phyloP scores from a whole-genome alignment of 53 echinoderm and acorn worm species.

The Echinometra lucunter region DNA sequence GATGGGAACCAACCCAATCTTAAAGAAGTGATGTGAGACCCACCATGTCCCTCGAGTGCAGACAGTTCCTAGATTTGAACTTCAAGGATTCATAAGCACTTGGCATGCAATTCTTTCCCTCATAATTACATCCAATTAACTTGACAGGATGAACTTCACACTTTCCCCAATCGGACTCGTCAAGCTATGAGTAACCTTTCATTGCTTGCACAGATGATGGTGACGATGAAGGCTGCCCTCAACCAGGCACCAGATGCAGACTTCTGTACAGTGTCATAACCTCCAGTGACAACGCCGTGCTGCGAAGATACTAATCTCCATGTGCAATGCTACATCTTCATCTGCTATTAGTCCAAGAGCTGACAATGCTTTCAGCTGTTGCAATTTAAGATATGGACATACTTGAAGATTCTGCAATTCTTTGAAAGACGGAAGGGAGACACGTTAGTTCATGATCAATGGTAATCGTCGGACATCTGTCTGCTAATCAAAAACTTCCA shows the following conservation, averaged over 20 bases:
- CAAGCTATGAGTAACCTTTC: slow-evolving; percentile 9
- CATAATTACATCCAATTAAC: slow-evolving; percentile 50
- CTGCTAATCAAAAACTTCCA: slow-evolving; percentile 25
- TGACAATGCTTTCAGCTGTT: slow-evolving; percentile 29
- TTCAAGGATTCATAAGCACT: neutral
- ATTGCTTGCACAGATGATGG: neutral
- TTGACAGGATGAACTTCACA: slow-evolving; percentile 66
- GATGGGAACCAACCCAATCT: slow-evolving; percentile 42
- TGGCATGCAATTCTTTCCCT: neutral
- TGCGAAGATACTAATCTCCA: slow-evolving; percentile 18
- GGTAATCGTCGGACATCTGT: slow-evolving; percentile 3
- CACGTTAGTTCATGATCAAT: neutral
- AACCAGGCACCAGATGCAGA: neutral
- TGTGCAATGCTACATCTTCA: neutral
- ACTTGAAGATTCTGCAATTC: neutral
- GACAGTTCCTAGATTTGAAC: slow-evolving; percentile 3
- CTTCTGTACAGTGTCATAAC: neutral
- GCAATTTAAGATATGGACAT: neutral
- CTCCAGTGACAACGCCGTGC: neutral
- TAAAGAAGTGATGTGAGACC: neutral
- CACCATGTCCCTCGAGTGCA: neutral
- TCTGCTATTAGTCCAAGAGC: neutral
- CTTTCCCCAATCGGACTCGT: slow-evolving; percentile 12
- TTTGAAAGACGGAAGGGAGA: neutral
- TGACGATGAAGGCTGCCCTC: slow-evolving; percentile 12